Conservation (phyloP, 2,797 vertebrate species). For the Morus bassanus region DNA sequence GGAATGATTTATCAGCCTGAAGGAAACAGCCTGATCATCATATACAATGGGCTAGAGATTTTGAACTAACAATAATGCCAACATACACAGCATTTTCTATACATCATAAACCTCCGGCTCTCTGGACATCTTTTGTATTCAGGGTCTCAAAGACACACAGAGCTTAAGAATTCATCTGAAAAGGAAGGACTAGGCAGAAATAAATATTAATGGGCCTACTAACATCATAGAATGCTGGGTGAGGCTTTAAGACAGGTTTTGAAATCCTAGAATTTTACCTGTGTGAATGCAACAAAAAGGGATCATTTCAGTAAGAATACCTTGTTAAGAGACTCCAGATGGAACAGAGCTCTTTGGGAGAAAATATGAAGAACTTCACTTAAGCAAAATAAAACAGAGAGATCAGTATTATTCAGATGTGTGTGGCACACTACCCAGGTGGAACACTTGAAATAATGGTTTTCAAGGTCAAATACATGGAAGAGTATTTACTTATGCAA, state of each 20-base stretch:
- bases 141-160: background rate
- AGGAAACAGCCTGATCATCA: background rate
- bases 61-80: background rate
- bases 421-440: background rate
- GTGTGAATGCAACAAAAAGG: background rate
- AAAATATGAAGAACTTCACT: background rate
- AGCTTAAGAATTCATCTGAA: background rate
- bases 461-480: background rate
- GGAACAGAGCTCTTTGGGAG: background rate
- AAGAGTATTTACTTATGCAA: background rate
- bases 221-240: background rate
- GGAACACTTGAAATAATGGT: background rate
- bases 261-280: background rate
- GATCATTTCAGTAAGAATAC: background rate
- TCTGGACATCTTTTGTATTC: background rate
- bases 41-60: background rate
- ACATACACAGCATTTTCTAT: background rate
- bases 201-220: background rate
- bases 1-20: background rate
- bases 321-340: background rate
- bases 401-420: background rate
- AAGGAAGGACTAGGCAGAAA: background rate
- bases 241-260: background rate
- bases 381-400: background rate
- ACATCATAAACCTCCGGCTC: background rate